A percentile compares a stretch with the other conserved stretches of the same genome.
phyloP scores from a whole-genome alignment of 92 coral and sea anemone genomes.

The Porites cylindrica region DNA sequence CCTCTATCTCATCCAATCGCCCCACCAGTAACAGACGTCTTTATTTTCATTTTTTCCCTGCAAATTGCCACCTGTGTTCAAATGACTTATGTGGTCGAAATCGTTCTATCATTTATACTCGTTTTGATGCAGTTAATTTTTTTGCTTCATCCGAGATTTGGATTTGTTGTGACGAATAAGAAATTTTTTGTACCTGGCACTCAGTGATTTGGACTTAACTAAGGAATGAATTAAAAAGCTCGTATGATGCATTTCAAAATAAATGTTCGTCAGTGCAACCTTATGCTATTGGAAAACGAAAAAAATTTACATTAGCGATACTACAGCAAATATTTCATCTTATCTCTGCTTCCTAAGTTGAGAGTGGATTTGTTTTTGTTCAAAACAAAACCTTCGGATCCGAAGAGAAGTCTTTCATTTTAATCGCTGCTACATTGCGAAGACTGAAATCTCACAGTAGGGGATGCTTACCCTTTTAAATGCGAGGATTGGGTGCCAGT shows the following conservation, averaged over 20 bases:
- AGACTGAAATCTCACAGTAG: background rate
- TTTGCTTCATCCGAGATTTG: background rate
- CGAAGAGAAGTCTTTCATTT: background rate
- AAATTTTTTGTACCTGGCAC: too few relatives aligned
- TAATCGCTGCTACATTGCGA: background rate
- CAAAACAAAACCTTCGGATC: background rate
- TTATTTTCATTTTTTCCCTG: background rate
- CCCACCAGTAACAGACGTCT: background rate
- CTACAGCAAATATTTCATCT: too few relatives aligned
- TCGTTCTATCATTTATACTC: slow-evolving; percentile 9
- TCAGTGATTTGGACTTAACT: too few relatives aligned
- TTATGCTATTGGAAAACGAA: background rate
- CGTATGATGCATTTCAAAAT: too few relatives aligned
- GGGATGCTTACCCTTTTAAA: background rate
- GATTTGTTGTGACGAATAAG: background rate
- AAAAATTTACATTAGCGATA: too few relatives aligned
- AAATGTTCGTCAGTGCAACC: background rate
- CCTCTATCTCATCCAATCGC: too few relatives aligned
- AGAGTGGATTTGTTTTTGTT: background rate
- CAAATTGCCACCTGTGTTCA: background rate
- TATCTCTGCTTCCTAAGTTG: too few relatives aligned
- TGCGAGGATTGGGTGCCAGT: background rate
- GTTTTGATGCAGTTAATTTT: background rate
- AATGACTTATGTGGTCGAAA: background rate
- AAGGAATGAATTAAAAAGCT: too few relatives aligned